phyloP scores from a whole-genome alignment of 2,113 vertebrate genomes.

The Notarius lentiginosus region DNA sequence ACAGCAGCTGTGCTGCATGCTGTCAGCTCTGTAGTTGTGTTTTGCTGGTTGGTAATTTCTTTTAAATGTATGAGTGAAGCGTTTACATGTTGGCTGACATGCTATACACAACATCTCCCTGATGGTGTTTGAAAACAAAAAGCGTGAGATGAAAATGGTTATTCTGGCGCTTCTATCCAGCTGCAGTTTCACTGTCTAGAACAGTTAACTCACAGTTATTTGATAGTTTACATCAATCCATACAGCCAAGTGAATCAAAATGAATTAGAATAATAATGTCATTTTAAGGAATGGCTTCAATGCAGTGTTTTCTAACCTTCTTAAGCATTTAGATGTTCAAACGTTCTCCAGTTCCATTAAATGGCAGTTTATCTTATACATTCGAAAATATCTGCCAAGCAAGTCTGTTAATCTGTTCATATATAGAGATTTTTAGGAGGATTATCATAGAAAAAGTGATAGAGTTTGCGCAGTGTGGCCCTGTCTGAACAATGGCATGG shows the following conservation, averaged over 20 bases:
- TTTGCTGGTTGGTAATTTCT: conserved; percentile 14
- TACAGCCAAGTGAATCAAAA: background rate
- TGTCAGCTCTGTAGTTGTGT: conserved; percentile 37
- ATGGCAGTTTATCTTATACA: background rate
- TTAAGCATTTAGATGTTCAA: background rate
- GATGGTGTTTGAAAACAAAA: background rate
- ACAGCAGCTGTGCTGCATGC: conserved; percentile 50
- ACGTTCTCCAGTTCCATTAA: background rate
- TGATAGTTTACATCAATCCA: background rate
- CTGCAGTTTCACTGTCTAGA: background rate
- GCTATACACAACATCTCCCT: background rate
- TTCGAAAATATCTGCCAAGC: background rate
- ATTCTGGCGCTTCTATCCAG: background rate
- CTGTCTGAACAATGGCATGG: conserved; percentile 26
- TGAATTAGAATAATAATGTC: background rate
- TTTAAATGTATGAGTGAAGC: conserved; percentile 17
- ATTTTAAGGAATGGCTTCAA: background rate
- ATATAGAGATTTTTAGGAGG: background rate
- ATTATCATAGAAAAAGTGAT: background rate
- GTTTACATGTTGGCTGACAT: conserved; percentile 6
- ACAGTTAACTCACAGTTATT: background rate
- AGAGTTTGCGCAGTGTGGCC: conserved; percentile 2
- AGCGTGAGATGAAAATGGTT: too few species aligned
- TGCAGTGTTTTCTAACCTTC: background rate
- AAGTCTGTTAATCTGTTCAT: background rate